phyloP scores from a whole-genome alignment of 1,140 invertebrate species.

The Halictus rubicundus region DNA sequence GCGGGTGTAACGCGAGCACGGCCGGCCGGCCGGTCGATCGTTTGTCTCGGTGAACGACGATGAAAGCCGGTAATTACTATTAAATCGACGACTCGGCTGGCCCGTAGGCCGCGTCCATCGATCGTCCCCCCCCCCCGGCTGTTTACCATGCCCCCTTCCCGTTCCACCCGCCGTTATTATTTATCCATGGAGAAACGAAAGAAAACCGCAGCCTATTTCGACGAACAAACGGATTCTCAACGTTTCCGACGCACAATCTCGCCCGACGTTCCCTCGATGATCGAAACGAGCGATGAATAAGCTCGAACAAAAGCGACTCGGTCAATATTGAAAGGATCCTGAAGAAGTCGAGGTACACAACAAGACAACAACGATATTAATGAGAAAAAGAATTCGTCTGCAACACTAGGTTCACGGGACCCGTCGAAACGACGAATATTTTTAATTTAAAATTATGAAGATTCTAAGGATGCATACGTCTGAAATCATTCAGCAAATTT shows the following conservation, averaged over 20 bases:
- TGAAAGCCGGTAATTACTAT: conserved; percentile 39
- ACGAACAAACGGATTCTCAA: background rate
- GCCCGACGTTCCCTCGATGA: background rate
- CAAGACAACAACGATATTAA: background rate
- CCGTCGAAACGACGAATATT: no score
- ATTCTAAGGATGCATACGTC: no score
- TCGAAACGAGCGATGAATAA: background rate
- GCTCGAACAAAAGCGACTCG: background rate
- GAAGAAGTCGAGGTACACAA: no score
- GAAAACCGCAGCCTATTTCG: background rate
- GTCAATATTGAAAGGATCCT: no score
- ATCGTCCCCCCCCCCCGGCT: conserved; percentile 6
- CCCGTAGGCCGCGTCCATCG: conserved; percentile 27
- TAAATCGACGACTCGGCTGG: conserved; percentile 28
- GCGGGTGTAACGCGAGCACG: background rate
- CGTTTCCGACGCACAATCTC: background rate
- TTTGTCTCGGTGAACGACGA: conserved; percentile 34
- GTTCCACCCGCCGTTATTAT: no score
- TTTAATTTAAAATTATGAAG: no score
- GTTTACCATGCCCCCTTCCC: background rate
- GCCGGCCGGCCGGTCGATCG: conserved; percentile 9
- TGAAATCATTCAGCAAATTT: no score
- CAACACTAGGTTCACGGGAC: no score
- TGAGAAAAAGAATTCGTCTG: background rate
- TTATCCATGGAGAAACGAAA: background rate